Evolutionary conservation across 2,113 vertebrate species (phyloP).

Genomic region (Pollachius pollachius): DNA sequence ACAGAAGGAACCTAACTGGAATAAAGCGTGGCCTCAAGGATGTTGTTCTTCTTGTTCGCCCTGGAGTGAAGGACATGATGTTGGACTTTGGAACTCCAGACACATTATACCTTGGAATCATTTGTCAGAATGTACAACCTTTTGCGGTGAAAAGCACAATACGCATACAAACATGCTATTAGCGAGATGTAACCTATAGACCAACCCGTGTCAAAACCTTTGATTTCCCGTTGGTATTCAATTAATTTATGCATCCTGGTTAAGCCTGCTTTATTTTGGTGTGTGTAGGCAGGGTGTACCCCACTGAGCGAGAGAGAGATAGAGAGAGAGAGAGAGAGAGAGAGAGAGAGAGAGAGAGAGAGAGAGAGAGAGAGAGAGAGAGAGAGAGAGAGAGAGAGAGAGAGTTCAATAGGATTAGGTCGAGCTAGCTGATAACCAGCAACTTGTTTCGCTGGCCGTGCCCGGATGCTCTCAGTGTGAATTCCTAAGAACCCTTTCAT

Average conservation of each 20-base stretch:
- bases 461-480: constrained; percentile 29
- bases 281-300: constrained; percentile 18
- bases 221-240: constrained; percentile 32
- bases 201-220: constrained; percentile 4
- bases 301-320: constrained; percentile 20
- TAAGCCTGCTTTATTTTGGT: constrained; percentile 21
- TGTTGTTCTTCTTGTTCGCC: too few relatives aligned
- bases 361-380: too few relatives aligned
- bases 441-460: constrained; percentile 25
- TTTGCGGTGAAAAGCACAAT: too few relatives aligned
- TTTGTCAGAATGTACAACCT: too few relatives aligned
- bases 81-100: too few relatives aligned
- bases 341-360: constrained; percentile 13
- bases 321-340: background rate
- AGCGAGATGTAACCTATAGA: background rate
- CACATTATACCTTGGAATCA: too few relatives aligned
- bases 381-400: background rate
- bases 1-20: too few relatives aligned
- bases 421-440: constrained; percentile 31
- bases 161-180: too few relatives aligned
- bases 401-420: constrained; percentile 46
- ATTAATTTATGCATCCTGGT: constrained; percentile 22
- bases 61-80: too few relatives aligned
- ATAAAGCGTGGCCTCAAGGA: too few relatives aligned
- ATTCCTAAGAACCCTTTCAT: constrained; percentile 19